Percentiles rank a stretch among this genome's conserved stretches.
Conservation (phyloP, 1,140 invertebrate species). For the Ptiloglossa arizonensis region DNA sequence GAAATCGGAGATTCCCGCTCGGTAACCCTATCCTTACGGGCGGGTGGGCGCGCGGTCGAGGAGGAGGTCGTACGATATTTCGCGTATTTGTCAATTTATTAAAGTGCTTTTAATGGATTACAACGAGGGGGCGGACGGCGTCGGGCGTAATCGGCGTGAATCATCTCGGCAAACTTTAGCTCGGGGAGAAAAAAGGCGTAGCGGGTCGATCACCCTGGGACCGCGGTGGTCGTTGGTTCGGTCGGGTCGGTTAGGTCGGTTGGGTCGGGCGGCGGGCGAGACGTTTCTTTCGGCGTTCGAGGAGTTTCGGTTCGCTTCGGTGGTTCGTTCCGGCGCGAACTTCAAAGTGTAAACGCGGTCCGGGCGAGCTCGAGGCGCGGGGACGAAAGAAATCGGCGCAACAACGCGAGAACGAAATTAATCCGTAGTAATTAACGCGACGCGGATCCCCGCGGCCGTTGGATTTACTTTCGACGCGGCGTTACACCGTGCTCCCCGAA, state of each 20-base stretch:
- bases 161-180: conserved; percentile 35
- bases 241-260: no score
- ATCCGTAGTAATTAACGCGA: conserved; percentile 28
- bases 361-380: background rate
- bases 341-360: background rate
- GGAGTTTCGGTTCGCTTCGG: no score
- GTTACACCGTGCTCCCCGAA: background rate
- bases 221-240: background rate
- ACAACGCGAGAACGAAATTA: conserved; percentile 7
- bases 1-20: conserved; percentile 35
- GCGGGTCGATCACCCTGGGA: background rate
- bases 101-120: conserved; percentile 79
- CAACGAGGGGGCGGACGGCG: conserved; percentile 29
- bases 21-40: conserved; percentile 10
- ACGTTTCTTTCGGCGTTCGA: no score
- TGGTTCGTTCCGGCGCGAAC: background rate
- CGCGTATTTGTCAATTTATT: conserved; percentile 77
- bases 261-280: no score
- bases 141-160: conserved; percentile 36
- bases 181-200: background rate
- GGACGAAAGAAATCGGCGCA: background rate
- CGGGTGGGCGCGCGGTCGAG: background rate
- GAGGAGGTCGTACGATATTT: conserved; percentile 57
- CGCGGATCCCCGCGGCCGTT: no score
- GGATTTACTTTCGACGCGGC: conserved; percentile 24